These are phyloP conservation scores for Clavelina lepadiformis DNA, from an alignment of 23 tunicate species.

Conservation along the genomic window DNA sequence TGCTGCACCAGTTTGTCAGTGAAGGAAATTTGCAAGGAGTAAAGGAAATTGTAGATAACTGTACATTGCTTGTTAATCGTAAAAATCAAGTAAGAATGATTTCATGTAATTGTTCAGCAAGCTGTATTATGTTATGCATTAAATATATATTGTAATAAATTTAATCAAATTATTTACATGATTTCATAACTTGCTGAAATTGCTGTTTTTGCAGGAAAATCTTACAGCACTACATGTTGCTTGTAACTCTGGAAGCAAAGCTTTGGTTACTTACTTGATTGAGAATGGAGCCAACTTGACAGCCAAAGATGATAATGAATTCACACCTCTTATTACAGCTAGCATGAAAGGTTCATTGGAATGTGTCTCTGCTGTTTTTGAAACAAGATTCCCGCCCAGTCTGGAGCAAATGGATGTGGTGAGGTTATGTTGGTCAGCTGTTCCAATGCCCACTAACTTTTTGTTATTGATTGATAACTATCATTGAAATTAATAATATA, in stretches of 20 bases:
- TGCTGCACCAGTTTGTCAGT: constrained; percentile 11
- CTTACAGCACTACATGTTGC: constrained; percentile 70
- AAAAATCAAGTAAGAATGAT: constrained; percentile 4
- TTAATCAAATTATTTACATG: not conserved
- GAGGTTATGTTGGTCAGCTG: not conserved
- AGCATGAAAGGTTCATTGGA: constrained; percentile 29
- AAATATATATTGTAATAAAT: not conserved
- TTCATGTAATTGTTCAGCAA: not conserved
- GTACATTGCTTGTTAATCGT: not conserved
- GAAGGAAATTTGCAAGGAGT: constrained; percentile 9
- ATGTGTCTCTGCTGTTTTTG: constrained; percentile 9
- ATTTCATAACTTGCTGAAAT: not conserved
- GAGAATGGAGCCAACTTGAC: constrained; percentile 7
- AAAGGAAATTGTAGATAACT: constrained; percentile 2
- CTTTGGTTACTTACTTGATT: constrained; percentile 10
- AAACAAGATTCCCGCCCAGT: not conserved
- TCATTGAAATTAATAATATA: not conserved
- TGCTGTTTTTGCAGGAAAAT: constrained; percentile 28
- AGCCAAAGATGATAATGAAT: constrained; percentile 39
- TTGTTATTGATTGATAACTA: not conserved
- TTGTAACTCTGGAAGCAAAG: constrained; percentile 26
- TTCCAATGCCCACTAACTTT: no score
- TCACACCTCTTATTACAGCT: constrained; percentile 43
- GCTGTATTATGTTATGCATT: not conserved
- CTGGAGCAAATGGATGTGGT: constrained; percentile 31